Evolutionary conservation across 2,113 vertebrate species (phyloP).

Genomic region (Gallinago paraguaiae): DNA sequence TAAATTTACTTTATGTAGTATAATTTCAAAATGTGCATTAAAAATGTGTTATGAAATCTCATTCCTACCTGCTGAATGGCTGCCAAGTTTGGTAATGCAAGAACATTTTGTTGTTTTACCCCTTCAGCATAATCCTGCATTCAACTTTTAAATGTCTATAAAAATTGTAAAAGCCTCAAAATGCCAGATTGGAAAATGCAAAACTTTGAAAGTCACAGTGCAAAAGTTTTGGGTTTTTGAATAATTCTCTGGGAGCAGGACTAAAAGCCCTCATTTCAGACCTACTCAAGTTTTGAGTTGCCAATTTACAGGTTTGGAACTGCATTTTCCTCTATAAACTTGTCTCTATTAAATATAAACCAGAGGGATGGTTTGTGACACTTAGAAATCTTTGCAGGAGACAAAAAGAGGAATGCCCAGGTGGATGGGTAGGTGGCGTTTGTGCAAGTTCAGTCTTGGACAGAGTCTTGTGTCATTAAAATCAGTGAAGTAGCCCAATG

Average conservation of each 20-base stretch:
- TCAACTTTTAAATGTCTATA: slow-evolving; percentile 28
- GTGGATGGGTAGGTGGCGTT: background rate
- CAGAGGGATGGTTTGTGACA: background rate
- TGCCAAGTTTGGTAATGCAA: slow-evolving; percentile 1
- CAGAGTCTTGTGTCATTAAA: background rate
- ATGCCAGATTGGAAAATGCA: background rate
- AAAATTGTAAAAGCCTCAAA: slow-evolving; percentile 10
- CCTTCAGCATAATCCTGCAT: slow-evolving; percentile 6
- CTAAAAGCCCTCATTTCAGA: background rate
- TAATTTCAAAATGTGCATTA: slow-evolving; percentile 21
- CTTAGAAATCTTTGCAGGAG: background rate
- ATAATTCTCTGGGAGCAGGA: background rate
- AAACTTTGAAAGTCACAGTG: slow-evolving; percentile 36
- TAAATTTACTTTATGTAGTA: background rate
- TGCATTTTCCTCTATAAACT: background rate
- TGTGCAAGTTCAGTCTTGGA: background rate
- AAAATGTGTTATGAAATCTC: background rate
- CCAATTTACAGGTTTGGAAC: background rate
- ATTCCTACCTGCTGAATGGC: slow-evolving; percentile 33
- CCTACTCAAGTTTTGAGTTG: background rate
- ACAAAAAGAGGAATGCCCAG: background rate
- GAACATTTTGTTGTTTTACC: slow-evolving; percentile 29
- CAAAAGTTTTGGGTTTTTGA: background rate
- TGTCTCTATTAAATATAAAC: background rate
- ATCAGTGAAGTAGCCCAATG: background rate